A percentile compares a stretch with the other conserved stretches of the same genome.
Conservation (phyloP, 2,797 vertebrate species). For the Chelmon rostratus region DNA sequence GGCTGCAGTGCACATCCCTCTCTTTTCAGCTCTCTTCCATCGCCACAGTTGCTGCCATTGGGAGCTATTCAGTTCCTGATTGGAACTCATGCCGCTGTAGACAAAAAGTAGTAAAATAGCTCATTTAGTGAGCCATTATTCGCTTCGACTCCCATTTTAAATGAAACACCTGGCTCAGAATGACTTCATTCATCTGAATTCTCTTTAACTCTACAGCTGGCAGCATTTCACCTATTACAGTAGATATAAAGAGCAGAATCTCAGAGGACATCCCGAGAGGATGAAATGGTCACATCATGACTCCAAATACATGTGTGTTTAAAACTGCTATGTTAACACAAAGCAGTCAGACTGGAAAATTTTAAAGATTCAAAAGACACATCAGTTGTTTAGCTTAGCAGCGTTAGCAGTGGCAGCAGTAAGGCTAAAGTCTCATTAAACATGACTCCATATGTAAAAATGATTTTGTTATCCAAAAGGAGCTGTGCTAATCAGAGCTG, state of each 20-base stretch:
- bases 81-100: slow-evolving; percentile 61
- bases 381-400: not conserved
- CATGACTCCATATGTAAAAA: not conserved
- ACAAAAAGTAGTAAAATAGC: slow-evolving; percentile 76
- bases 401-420: not conserved
- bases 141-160: slow-evolving; percentile 61
- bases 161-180: slow-evolving; percentile 74
- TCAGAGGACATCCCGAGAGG: slow-evolving; percentile 32
- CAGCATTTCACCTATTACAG: slow-evolving; percentile 55
- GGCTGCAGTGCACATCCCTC: slow-evolving; percentile 27
- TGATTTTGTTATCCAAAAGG: not conserved
- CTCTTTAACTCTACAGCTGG: slow-evolving; percentile 65
- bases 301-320: slow-evolving; percentile 28
- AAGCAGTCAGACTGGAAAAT: not conserved
- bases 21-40: slow-evolving; percentile 52
- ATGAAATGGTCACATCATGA: slow-evolving; percentile 39
- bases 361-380: slow-evolving; percentile 5
- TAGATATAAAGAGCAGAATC: slow-evolving; percentile 32
- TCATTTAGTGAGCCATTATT: slow-evolving; percentile 64
- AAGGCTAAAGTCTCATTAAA: not conserved
- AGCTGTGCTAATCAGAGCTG: not conserved
- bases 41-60: slow-evolving; percentile 47
- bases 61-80: slow-evolving; percentile 67
- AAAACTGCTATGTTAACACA: not conserved
- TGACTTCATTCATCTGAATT: slow-evolving; percentile 68